Base-by-base conservation (phyloP, 2,888 invertebrate species). In the Trachelus stipa region DNA sequence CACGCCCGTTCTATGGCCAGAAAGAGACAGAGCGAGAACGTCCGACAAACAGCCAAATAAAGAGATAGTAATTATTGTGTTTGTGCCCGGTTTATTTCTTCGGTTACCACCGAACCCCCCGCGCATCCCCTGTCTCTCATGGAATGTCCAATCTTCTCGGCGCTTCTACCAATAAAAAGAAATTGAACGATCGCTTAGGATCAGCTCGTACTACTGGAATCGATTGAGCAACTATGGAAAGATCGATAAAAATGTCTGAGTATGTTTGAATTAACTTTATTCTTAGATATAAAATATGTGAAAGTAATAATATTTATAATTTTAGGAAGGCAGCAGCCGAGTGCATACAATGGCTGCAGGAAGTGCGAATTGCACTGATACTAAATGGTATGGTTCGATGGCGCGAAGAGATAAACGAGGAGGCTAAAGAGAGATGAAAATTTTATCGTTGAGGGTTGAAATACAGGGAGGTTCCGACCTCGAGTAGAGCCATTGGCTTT, bases 51-150 rank as follows among this genome's bases (percentile, higher is more conserved):
- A 85, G 85, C 86, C 89, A 90, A 90, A 90, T 89, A 89, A 90
- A 90, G 89, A 88, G 88, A 88, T 87, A 88, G 89, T 89, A 91
- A 91, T 91, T 90, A 89, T 89, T 90, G 87, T 90, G 88, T 91
- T 90, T 89, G 88, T 87, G 83, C 84, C 83, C 84, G 85, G 87
- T 89, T 90, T 88, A 88, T 90, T 88, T 90, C 86, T 86, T 87
- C 84, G 83, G 30, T 68, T 37, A 68, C 23, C 74, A 30, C 37
- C 37, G 74, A 30, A 74, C 74, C 31, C 71, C 56, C 6, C 56
- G 56, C 56, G 9, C 56, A 56, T 23, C 23, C 56, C 23, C 23
- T 56, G 23, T 56, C 33, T 56, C 33, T 30, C 71, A 30, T 34
- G 71, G 31, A 71, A 34, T 9, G 33, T 71, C 31, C 71, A 71